These are phyloP conservation scores for Zapornia atra DNA, from an alignment of 2,113 vertebrate species.

Conservation along the genomic window DNA sequence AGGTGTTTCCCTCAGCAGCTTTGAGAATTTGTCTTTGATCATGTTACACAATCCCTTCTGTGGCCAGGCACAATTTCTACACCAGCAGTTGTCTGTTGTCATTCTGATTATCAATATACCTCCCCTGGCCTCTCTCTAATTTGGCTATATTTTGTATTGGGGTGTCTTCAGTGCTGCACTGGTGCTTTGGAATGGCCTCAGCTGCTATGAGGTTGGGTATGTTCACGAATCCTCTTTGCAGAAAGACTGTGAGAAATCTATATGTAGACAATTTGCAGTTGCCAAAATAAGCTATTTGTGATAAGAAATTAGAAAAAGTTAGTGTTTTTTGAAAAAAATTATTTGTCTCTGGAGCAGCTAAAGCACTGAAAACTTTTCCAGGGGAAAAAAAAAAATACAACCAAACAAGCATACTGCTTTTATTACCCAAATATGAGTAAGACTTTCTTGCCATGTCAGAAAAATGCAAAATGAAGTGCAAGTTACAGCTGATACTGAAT, in stretches of 20 bases:
- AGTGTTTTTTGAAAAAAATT: neutral
- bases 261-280: neutral
- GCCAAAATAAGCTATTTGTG: neutral
- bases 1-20: neutral
- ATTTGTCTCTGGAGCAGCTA: neutral
- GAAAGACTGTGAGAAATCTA: neutral
- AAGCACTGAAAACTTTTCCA: neutral
- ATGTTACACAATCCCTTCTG: neutral
- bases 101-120: neutral
- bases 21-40: neutral
- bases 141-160: neutral
- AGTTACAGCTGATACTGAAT: neutral
- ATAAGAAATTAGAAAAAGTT: neutral
- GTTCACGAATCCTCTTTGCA: neutral
- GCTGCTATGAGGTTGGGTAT: neutral
- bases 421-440: neutral
- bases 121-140: neutral
- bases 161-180: neutral
- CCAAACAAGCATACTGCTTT: neutral
- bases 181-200: neutral
- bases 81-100: neutral
- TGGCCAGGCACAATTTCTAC: neutral
- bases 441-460: neutral
- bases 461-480: neutral
- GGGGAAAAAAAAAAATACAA: no score